Conservation (phyloP, 2,888 invertebrate species). For the Esperia sulphurella region DNA sequence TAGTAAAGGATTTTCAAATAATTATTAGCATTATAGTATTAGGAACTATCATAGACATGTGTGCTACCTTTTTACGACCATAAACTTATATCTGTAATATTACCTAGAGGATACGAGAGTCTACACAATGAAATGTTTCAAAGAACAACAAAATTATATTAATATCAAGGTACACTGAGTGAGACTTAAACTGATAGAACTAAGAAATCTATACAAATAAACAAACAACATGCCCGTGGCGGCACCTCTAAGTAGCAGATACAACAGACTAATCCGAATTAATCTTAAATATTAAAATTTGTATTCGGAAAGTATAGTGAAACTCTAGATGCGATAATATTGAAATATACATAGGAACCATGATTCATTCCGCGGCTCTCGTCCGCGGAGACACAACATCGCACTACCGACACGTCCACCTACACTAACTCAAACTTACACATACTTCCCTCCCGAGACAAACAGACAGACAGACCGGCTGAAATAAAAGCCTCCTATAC, state of each 20-base stretch:
- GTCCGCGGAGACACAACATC: slow-evolving; percentile 75
- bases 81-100: slow-evolving; percentile 67
- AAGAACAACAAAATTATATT: slow-evolving; percentile 52
- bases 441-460: slow-evolving; percentile 40
- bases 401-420: slow-evolving; percentile 69
- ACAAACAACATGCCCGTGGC: slow-evolving; percentile 74
- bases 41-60: slow-evolving; percentile 78
- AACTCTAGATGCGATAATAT: slow-evolving; percentile 79
- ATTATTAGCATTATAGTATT: slow-evolving; percentile 75
- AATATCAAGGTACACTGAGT: slow-evolving; percentile 43
- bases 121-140: slow-evolving; percentile 40
- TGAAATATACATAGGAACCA: slow-evolving; percentile 81
- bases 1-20: slow-evolving; percentile 77
- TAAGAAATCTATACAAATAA: slow-evolving; percentile 51
- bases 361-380: slow-evolving; percentile 73
- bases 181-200: slow-evolving; percentile 36
- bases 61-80: slow-evolving; percentile 68
- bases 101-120: slow-evolving; percentile 39
- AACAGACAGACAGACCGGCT: no score
- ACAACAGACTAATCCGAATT: slow-evolving; percentile 78
- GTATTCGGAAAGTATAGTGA: slow-evolving; percentile 79
- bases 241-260: slow-evolving; percentile 67
- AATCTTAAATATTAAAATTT: slow-evolving; percentile 80
- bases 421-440: slow-evolving; percentile 66
- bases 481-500: no score